A percentile compares a stretch with the other conserved stretches of the same genome.
These are phyloP conservation scores for Drosophila monieri DNA, from an alignment of 2,888 invertebrate genomes.

Conservation along the genomic window DNA sequence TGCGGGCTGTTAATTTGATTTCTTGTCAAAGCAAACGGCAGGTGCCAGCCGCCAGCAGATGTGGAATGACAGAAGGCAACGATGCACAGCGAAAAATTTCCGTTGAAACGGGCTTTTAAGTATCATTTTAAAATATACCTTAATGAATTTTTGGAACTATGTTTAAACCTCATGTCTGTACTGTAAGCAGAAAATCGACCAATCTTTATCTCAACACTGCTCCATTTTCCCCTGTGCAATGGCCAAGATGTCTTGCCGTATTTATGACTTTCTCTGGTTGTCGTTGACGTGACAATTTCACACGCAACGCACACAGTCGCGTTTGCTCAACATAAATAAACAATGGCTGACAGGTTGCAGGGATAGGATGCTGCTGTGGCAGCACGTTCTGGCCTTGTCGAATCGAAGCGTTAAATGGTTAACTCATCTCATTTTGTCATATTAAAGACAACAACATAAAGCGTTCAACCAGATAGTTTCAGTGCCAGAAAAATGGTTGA, in stretches of 20 bases:
- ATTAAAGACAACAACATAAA: slow-evolving; percentile 29
- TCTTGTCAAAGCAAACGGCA: slow-evolving; percentile 68
- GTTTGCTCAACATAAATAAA: slow-evolving; percentile 59
- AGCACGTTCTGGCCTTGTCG: slow-evolving; percentile 62
- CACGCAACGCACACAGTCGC: slow-evolving; percentile 54
- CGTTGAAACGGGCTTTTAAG: no score
- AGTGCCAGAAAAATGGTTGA: slow-evolving; percentile 12
- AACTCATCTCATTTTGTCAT: slow-evolving; percentile 34
- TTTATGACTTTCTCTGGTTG: slow-evolving; percentile 69
- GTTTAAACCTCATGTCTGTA: no score
- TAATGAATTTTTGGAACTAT: neutral
- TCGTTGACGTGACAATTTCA: slow-evolving; percentile 77
- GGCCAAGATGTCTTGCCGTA: slow-evolving; percentile 66
- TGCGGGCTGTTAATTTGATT: slow-evolving; percentile 76
- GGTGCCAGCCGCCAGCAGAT: slow-evolving; percentile 46
- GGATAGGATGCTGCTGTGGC: slow-evolving; percentile 29
- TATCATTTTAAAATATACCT: neutral
- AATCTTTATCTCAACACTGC: neutral
- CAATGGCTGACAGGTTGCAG: slow-evolving; percentile 47
- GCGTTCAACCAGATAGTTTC: slow-evolving; percentile 33
- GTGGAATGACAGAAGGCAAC: slow-evolving; percentile 10
- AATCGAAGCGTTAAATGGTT: slow-evolving; percentile 68
- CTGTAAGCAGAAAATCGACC: neutral
- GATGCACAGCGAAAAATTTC: neutral
- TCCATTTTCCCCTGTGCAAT: neutral